phyloP scores from a whole-genome alignment of 2,113 vertebrate species.

The Stomatorhinus ivindoensis region DNA sequence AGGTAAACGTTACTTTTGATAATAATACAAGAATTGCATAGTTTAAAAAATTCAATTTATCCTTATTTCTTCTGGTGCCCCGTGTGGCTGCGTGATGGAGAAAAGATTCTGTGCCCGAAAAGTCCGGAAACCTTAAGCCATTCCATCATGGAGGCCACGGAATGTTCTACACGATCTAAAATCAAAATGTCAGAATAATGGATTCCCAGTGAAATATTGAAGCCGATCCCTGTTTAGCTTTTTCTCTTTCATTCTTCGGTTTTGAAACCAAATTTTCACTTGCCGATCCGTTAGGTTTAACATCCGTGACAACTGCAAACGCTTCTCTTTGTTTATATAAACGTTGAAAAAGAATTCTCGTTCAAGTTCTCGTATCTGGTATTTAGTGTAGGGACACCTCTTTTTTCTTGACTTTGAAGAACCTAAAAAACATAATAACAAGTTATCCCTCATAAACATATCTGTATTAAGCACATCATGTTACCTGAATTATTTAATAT shows the following conservation, averaged over 20 bases:
- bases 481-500: neutral
- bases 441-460: neutral
- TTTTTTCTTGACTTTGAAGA: constrained; percentile 90
- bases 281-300: constrained; percentile 94
- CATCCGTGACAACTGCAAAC: constrained; percentile 94
- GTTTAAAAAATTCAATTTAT: constrained; percentile 28
- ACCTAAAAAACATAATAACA: constrained; percentile 45
- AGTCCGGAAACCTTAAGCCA: constrained; percentile 22
- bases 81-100: neutral
- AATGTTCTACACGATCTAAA: constrained; percentile 17
- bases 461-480: neutral
- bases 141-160: constrained; percentile 26
- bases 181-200: constrained; percentile 76
- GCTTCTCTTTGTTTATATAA: constrained; percentile 99
- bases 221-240: constrained; percentile 96
- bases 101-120: constrained; percentile 14
- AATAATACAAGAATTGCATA: constrained; percentile 44
- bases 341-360: constrained; percentile 99
- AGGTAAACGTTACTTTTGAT: constrained; percentile 27
- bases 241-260: constrained; percentile 98
- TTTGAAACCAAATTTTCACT: constrained; percentile 99
- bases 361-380: constrained; percentile 99
- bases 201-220: constrained; percentile 96
- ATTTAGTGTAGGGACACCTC: constrained; percentile 95
- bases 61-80: constrained; percentile 12